A percentile compares a stretch with the other conserved stretches of the same genome.
These are phyloP conservation scores for Oenanthe melanoleuca DNA, from an alignment of 2,113 vertebrate species.

Conservation along the genomic window DNA sequence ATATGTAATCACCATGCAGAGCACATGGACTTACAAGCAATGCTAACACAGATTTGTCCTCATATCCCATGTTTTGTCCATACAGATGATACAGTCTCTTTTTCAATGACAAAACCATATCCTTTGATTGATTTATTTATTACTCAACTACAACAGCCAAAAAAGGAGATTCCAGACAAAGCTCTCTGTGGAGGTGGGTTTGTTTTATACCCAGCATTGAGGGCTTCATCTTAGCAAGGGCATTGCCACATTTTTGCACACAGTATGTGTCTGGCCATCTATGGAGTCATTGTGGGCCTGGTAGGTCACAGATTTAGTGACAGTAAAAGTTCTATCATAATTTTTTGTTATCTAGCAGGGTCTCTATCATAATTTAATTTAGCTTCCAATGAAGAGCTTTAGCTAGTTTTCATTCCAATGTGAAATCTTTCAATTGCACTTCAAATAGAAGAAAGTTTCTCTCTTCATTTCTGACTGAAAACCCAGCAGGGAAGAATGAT, in stretches of 20 bases:
- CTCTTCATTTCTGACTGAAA: conserved; percentile 56
- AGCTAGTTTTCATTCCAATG: not conserved
- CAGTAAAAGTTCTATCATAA: not conserved
- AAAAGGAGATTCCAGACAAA: not conserved
- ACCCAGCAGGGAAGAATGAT: conserved; percentile 24
- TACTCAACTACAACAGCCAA: not conserved
- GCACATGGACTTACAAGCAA: not conserved
- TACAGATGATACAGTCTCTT: no score
- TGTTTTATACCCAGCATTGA: not conserved
- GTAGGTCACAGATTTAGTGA: not conserved
- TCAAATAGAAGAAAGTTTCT: not conserved
- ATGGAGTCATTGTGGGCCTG: not conserved
- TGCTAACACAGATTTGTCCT: not conserved
- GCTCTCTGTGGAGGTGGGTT: not conserved
- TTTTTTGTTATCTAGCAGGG: not conserved
- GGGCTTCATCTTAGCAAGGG: not conserved
- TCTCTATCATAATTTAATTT: not conserved
- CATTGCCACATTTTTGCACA: not conserved
- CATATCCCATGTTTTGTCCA: not conserved
- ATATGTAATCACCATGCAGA: not conserved
- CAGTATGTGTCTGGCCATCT: not conserved
- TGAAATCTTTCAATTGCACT: not conserved
- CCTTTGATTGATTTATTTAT: not conserved
- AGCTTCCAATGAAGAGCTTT: not conserved
- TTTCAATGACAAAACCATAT: not conserved